phyloP scores from a whole-genome alignment of 2,797 vertebrate genomes.

The Pipistrellus pipistrellus region DNA sequence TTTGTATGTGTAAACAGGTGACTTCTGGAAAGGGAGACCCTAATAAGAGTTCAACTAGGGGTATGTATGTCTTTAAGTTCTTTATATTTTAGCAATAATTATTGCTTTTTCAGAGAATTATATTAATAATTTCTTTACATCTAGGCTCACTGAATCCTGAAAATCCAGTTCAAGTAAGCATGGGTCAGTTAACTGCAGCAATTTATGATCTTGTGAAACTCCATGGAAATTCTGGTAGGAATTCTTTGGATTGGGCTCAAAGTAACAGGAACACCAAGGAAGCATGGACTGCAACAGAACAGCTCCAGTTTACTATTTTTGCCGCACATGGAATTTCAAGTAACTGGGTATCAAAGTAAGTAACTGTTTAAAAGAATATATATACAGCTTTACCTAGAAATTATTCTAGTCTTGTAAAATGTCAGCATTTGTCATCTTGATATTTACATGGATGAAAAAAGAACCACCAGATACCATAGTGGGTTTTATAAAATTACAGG shows the following conservation, averaged over 20 bases:
- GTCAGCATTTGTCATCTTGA: not conserved
- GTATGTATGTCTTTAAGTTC: constrained; percentile 88
- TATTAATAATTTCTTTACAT: constrained; percentile 76
- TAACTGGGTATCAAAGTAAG: constrained; percentile 96
- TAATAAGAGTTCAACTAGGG: constrained; percentile 83
- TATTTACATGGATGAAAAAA: constrained; percentile 15
- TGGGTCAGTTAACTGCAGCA: constrained; percentile 92
- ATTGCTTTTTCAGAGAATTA: constrained; percentile 52
- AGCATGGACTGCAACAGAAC: constrained; percentile 94
- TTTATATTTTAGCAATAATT: constrained; percentile 66
- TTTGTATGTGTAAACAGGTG: constrained; percentile 85
- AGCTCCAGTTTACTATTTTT: constrained; percentile 97
- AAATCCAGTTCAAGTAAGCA: constrained; percentile 91
- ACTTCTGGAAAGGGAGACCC: constrained; percentile 87
- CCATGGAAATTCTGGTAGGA: constrained; percentile 91
- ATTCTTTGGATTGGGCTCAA: constrained; percentile 75
- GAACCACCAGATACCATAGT: not conserved
- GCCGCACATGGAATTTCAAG: constrained; percentile 95
- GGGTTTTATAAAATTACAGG: constrained; percentile 60
- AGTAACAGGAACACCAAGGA: constrained; percentile 89
- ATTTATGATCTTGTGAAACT: constrained; percentile 94
- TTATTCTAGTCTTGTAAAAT: constrained; percentile 39
- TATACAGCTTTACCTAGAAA: not conserved
- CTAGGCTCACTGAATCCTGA: constrained; percentile 88
- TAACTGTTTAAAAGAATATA: constrained; percentile 59